phyloP scores from a whole-genome alignment of 2,888 invertebrate species.

The Cryptocephalus primarius region DNA sequence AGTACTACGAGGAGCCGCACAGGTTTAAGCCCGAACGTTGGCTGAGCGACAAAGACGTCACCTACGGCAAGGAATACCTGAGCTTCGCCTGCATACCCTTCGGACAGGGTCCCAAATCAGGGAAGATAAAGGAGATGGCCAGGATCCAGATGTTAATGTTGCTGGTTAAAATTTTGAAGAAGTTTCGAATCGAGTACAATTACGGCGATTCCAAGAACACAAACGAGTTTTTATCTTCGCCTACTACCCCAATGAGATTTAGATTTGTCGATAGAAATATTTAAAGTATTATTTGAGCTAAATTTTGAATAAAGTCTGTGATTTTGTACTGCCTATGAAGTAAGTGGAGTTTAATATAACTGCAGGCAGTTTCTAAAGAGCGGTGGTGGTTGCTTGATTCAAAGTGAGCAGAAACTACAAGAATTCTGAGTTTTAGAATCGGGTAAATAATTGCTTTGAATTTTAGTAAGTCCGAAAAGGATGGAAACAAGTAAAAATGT shows the following conservation, averaged over 20 bases:
- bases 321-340: too few relatives aligned
- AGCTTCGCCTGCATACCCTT: constrained; percentile 52
- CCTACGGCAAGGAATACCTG: constrained; percentile 25
- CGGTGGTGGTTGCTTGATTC: too few relatives aligned
- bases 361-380: too few relatives aligned
- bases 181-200: constrained; percentile 54
- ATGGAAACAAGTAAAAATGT: too few relatives aligned
- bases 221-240: constrained; percentile 46
- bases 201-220: constrained; percentile 52
- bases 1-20: constrained; percentile 52
- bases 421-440: too few relatives aligned
- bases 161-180: constrained; percentile 46
- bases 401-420: too few relatives aligned
- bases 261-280: constrained; percentile 47
- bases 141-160: constrained; percentile 48
- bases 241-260: constrained; percentile 50
- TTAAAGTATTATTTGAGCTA: not conserved
- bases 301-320: too few relatives aligned
- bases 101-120: constrained; percentile 51
- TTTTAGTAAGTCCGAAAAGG: too few relatives aligned
- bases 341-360: too few relatives aligned
- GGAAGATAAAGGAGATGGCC: constrained; percentile 50
- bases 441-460: too few relatives aligned
- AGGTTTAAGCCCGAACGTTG: constrained; percentile 54
- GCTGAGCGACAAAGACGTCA: constrained; percentile 31